Base-by-base conservation (phyloP, 2,888 invertebrate genomes). In the Osmoderma eremita region DNA sequence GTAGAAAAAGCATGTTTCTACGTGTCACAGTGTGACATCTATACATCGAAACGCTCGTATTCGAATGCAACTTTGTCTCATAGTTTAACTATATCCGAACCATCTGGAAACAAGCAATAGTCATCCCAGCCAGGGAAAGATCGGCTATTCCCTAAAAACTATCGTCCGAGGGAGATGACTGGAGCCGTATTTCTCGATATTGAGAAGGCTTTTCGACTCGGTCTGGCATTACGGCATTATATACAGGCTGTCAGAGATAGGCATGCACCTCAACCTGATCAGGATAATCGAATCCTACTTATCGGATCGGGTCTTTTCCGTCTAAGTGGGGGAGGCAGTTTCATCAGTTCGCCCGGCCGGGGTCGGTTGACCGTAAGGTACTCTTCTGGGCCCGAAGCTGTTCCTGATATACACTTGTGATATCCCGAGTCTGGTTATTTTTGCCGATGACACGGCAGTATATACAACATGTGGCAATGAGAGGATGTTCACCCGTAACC, bases 131-230 rank as follows among this genome's bases (percentile, higher is more conserved):
- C 62, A 0, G 58, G 48, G 1, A 48, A 69, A 36, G 30, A 49
- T 24, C 18, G 5, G 4, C 36, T 17, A n/a, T 50, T 65, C 51
- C 71, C 73, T 3, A 41, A 30, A 22, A 74, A 69, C 39, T 75
- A 75, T 53, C 56, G 75, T 12, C 75, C 75, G 0, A 13, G 42
- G 13, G 42, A 42, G 30, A 42, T 12, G 1, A 42, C 42, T 42
- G 42, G 5, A 13, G 42, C 42, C n/a, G 42, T 42, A 6, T 17
- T 42, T 42, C 17, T 42, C 13, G 13, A 42, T 13, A 2, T 42
- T 10, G 30, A 30, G 30, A 30, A 5, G 30, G 30, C 30, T 1
- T 30, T 30, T n/a, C 30, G 30, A 30, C 6, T 30, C 30, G 30
- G 30, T 30, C 1, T 30, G 30, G 30, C 30, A 30, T 6, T 6